These are phyloP conservation scores for Sipunculus nudus DNA, from an alignment of 2,888 invertebrate genomes.

Conservation along the genomic window DNA sequence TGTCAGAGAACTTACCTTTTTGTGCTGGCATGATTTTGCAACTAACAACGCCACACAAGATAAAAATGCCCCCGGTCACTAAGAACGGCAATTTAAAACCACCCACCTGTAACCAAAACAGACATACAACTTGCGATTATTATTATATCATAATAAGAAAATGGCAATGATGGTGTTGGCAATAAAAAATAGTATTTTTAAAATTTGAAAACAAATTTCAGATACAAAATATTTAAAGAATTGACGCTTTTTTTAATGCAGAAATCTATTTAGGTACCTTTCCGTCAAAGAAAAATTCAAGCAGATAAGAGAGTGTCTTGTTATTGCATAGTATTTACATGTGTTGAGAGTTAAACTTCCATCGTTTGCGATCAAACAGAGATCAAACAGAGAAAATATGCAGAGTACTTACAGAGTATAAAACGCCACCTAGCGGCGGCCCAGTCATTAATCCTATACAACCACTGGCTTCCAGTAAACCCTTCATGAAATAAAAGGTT, in stretches of 20 bases:
- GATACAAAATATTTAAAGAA: background rate
- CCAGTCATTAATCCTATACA: constrained; percentile 18
- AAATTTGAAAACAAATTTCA: background rate
- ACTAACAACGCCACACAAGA: constrained; percentile 14
- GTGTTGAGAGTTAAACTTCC: too few species aligned
- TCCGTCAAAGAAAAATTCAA: background rate
- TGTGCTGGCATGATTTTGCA: constrained; percentile 8
- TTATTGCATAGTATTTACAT: too few species aligned
- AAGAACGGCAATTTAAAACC: constrained; percentile 14
- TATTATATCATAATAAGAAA: too few species aligned
- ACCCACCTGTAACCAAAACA: constrained; percentile 5
- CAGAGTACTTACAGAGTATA: constrained; percentile 17
- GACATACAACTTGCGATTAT: too few species aligned
- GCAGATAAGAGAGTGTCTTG: too few species aligned
- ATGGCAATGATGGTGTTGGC: too few species aligned
- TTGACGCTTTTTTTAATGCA: background rate
- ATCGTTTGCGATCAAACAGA: too few species aligned
- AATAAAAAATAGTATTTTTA: too few species aligned
- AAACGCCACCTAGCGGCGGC: constrained; percentile 16
- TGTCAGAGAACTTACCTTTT: constrained; percentile 6
- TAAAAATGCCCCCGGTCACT: constrained; percentile 15
- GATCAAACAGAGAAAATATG: too few species aligned
- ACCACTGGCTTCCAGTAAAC: constrained; percentile 19
- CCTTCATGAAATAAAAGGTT: background rate
- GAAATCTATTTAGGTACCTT: background rate